Percentiles rank a stretch among this genome's conserved stretches.
These are phyloP conservation scores for Sepioteuthis lessoniana DNA, from an alignment of 2,888 invertebrate species.

Conservation along the genomic window DNA sequence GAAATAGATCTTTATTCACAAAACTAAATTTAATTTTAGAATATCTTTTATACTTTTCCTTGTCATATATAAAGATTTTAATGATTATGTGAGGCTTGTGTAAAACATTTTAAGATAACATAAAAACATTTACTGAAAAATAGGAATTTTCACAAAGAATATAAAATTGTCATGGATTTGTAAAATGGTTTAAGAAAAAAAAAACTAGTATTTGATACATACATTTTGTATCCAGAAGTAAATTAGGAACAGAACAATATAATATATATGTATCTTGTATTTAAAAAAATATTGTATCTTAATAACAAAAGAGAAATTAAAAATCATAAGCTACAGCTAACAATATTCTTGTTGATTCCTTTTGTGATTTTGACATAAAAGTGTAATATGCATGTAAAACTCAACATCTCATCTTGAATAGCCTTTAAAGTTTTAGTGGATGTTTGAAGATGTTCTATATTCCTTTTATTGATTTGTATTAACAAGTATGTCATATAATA, in stretches of 20 bases:
- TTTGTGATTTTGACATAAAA: background rate
- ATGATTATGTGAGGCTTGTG: background rate
- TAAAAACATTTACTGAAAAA: background rate
- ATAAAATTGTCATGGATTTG: background rate
- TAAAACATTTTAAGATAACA: background rate
- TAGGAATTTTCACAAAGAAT: background rate
- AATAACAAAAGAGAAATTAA: background rate
- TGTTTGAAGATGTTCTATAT: background rate
- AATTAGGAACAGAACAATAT: background rate
- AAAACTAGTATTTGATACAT: background rate
- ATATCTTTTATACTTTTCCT: background rate
- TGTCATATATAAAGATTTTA: background rate
- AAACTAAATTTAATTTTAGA: slow-evolving; percentile 8
- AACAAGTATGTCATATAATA: background rate
- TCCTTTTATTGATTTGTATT: background rate
- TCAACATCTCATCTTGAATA: background rate
- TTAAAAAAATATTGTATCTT: background rate
- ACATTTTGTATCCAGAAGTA: background rate
- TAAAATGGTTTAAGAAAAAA: background rate
- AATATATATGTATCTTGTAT: background rate
- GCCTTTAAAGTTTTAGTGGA: background rate
- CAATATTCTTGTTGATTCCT: background rate
- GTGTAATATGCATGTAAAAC: background rate
- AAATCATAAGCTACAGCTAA: background rate
- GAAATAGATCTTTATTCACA: slow-evolving; percentile 7